These are phyloP conservation scores for Phoeniculus purpureus DNA, from an alignment of 2,797 vertebrate genomes.

Conservation along the genomic window DNA sequence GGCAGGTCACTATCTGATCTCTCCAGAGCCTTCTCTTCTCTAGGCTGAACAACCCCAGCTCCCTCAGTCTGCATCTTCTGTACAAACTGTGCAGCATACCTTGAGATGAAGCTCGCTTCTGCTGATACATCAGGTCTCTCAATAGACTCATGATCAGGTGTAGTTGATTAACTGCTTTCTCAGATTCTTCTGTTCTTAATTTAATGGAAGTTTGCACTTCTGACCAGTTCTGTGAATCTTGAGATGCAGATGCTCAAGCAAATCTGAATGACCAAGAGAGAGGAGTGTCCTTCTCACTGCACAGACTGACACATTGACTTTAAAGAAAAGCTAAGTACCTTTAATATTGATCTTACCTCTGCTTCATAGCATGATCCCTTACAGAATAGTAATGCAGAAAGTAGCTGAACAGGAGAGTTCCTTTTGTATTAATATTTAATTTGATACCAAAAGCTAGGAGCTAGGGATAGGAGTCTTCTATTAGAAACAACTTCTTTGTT, in stretches of 20 bases:
- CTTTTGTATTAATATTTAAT: slow-evolving; percentile 78
- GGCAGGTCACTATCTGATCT: no score
- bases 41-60: no score
- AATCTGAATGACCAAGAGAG: background rate
- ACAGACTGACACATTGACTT: slow-evolving; percentile 25
- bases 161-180: background rate
- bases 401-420: slow-evolving; percentile 49
- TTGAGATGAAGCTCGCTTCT: background rate
- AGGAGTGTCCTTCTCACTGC: background rate
- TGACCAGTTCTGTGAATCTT: slow-evolving; percentile 31
- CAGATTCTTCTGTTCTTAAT: slow-evolving; percentile 8
- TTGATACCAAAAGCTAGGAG: slow-evolving; percentile 68
- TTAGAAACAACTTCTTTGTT: slow-evolving; percentile 62
- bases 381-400: slow-evolving; percentile 32
- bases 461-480: slow-evolving; percentile 42
- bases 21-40: no score
- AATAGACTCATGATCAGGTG: background rate
- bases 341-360: slow-evolving; percentile 22
- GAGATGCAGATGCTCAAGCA: background rate
- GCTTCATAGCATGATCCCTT: slow-evolving; percentile 17
- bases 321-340: slow-evolving; percentile 38
- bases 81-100: background rate
- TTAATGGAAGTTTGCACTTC: background rate
- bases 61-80: background rate
- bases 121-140: background rate